Conservation (phyloP, 2,888 invertebrate species). For the Volucella zonaria region DNA sequence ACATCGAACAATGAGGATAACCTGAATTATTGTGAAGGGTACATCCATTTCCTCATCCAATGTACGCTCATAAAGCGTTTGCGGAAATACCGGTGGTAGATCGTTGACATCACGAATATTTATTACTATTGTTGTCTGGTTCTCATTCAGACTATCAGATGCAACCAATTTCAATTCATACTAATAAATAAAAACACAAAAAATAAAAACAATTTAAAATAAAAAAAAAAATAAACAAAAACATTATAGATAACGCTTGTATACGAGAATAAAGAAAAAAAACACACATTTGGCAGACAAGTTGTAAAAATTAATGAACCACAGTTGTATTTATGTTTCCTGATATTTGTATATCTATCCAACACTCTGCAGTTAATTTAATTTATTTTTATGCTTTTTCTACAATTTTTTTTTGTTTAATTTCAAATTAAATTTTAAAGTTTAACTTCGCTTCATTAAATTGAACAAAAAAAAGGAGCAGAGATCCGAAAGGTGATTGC, state of each 20-base stretch:
- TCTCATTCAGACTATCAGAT: slow-evolving; percentile 95
- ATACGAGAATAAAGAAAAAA: slow-evolving; percentile 55
- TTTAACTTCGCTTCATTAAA: too few relatives aligned
- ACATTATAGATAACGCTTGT: slow-evolving; percentile 68
- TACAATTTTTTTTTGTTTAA: background rate
- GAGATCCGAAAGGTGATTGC: too few relatives aligned
- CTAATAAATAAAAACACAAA: slow-evolving; percentile 82
- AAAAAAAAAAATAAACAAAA: slow-evolving; percentile 24
- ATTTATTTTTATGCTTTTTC: slow-evolving; percentile 18
- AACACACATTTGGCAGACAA: slow-evolving; percentile 35
- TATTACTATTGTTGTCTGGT: slow-evolving; percentile 91
- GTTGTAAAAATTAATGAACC: slow-evolving; percentile 55
- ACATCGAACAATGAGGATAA: slow-evolving; percentile 80
- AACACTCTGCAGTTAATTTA: slow-evolving; percentile 28
- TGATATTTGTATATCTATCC: slow-evolving; percentile 1
- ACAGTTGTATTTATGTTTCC: slow-evolving; percentile 53
- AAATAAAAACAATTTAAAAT: slow-evolving; percentile 67
- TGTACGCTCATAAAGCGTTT: slow-evolving; percentile 88
- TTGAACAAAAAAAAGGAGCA: too few relatives aligned
- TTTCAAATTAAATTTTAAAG: too few relatives aligned
- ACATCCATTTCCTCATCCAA: slow-evolving; percentile 90
- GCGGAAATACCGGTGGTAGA: slow-evolving; percentile 91
- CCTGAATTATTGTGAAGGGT: slow-evolving; percentile 90
- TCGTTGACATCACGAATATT: slow-evolving; percentile 94
- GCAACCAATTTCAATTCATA: slow-evolving; percentile 94